A percentile compares a stretch with the other conserved stretches of the same genome.
These are phyloP conservation scores for Orycteropus afer DNA, from an alignment of 2,113 vertebrate species.

Conservation along the genomic window DNA sequence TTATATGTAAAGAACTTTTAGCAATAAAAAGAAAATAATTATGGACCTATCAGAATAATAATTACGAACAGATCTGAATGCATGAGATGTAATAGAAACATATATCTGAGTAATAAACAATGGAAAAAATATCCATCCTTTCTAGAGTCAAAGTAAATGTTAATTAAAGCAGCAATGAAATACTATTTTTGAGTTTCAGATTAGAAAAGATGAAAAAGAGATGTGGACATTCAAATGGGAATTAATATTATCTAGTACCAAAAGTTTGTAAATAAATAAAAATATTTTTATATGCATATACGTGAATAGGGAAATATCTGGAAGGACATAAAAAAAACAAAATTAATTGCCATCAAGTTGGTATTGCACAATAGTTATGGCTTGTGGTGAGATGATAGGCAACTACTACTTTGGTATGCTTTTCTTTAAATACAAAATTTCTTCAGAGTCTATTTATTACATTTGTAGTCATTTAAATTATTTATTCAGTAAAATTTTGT, in stretches of 20 bases:
- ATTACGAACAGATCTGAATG: background rate
- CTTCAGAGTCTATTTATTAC: background rate
- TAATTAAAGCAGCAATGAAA: background rate
- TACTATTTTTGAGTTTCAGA: background rate
- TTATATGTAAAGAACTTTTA: background rate
- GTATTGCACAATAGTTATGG: background rate
- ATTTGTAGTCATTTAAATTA: background rate
- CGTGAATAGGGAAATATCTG: background rate
- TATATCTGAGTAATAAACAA: background rate
- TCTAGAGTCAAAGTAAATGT: background rate
- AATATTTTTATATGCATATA: background rate
- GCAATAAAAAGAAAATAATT: background rate
- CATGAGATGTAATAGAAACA: background rate
- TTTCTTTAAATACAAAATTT: background rate
- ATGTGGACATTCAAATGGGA: background rate
- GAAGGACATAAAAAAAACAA: background rate
- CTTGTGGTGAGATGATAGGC: background rate
- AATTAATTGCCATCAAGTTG: no score
- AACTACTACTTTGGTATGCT: background rate
- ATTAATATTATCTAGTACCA: background rate
- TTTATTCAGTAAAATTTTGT: background rate
- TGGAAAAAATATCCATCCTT: background rate
- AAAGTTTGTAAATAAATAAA: conserved; percentile 15
- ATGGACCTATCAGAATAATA: background rate
- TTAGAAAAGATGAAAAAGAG: background rate